phyloP scores from a whole-genome alignment of 1,140 invertebrate species.

The Helicoverpa armigera region DNA sequence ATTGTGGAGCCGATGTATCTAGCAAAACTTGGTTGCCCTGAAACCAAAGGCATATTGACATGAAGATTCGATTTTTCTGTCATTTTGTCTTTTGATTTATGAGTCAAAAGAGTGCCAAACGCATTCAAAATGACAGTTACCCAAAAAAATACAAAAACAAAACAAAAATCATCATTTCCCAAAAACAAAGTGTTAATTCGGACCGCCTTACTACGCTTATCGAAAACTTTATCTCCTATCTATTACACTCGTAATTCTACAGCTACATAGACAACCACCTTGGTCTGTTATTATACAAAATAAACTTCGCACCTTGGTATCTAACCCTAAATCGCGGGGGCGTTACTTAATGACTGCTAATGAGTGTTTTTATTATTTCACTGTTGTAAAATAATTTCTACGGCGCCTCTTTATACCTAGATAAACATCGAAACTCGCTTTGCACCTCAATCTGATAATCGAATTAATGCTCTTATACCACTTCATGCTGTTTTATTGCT shows the following conservation, averaged over 20 bases:
- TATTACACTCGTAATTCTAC: constrained; percentile 48
- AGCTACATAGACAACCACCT: constrained; percentile 67
- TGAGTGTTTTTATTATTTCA: constrained; percentile 86
- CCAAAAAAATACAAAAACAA: background rate
- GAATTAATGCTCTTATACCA: constrained; percentile 84
- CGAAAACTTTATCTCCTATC: constrained; percentile 31
- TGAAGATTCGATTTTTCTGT: too few species aligned
- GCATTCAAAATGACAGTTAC: background rate
- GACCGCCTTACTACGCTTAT: background rate
- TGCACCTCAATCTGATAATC: constrained; percentile 86
- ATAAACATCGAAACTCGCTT: constrained; percentile 86
- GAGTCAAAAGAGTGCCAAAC: too few species aligned
- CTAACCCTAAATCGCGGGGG: constrained; percentile 79
- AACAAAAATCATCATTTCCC: background rate
- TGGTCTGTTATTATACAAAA: constrained; percentile 77
- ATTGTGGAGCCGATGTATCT: too few species aligned
- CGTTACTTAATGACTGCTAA: constrained; percentile 84
- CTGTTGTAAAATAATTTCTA: constrained; percentile 85
- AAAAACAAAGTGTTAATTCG: constrained; percentile 25
- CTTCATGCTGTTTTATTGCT: constrained; percentile 85
- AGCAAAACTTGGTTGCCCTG: too few species aligned
- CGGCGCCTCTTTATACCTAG: constrained; percentile 84
- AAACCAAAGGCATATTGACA: too few species aligned
- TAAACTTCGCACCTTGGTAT: constrained; percentile 77
- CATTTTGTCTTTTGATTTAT: too few species aligned